A percentile compares a stretch with the other conserved stretches of the same genome.
Conservation (phyloP, 2,113 vertebrate genomes). For the Halichoerus grypus region DNA sequence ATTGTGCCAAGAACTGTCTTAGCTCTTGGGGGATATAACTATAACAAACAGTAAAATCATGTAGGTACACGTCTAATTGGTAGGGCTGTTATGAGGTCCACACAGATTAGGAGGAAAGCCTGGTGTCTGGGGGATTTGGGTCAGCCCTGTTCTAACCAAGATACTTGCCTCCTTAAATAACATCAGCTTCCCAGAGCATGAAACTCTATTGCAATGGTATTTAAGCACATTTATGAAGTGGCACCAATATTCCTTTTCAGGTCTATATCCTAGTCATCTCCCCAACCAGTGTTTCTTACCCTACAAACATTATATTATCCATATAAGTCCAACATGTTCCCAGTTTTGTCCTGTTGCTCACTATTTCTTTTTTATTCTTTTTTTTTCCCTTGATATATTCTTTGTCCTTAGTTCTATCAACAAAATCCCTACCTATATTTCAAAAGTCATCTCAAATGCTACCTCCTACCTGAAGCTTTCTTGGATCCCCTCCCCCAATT, state of each 20-base stretch:
- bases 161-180: not conserved
- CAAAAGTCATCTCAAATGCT: not conserved
- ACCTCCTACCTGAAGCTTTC: not conserved
- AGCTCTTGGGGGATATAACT: not conserved
- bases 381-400: not conserved
- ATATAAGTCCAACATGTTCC: not conserved
- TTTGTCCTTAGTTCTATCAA: not conserved
- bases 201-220: not conserved
- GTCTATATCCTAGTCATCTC: not conserved
- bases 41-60: not conserved
- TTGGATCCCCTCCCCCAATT: not conserved
- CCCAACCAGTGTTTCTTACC: not conserved
- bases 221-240: not conserved
- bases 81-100: not conserved
- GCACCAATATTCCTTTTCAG: not conserved
- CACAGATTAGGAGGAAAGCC: not conserved
- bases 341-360: not conserved
- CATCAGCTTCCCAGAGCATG: not conserved
- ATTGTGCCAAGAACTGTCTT: not conserved
- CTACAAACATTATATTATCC: not conserved
- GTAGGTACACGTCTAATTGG: not conserved
- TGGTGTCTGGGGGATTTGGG: not conserved
- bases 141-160: not conserved
- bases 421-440: not conserved
- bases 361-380: not conserved